Evolutionary conservation across 1,140 invertebrate genomes (phyloP), one percentile per base, ranked within the genome.

Genomic region (Centruroides vittatus): DNA sequence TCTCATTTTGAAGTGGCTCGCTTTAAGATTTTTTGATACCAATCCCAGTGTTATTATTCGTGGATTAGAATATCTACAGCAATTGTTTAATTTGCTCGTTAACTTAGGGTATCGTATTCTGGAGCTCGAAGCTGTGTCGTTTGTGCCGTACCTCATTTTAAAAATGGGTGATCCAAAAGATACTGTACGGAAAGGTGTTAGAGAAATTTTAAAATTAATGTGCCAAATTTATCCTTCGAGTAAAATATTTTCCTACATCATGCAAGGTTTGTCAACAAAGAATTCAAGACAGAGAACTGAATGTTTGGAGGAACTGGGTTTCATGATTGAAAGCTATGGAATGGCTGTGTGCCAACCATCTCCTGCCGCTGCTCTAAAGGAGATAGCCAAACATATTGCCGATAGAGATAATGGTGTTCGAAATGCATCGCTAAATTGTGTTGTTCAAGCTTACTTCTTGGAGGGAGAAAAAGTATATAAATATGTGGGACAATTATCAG

Each of bases 161-260:
- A 97, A 96, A 81, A 85, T 93, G 64, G 94, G 94, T 51, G 94
- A 98, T 76, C 86, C 93, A 0, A 98, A 99, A 77, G 95, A 98
- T 74, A 82, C 89, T 47, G 89, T 95, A 3, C 77, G 93, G 35
- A 87, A 88, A 70, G 86, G 86, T 35, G 92, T 98, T 1, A 83
- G 88, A 62, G 79, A 82, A 13, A 80, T 98, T 23, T 83, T 98
- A 61, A 87, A 87, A 68, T 84, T 87, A 71, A 86, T 97, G 6
- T 85, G 84, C 60, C 76, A 84, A 13, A 81, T 98, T 1, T 96
- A 93, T 74, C 85, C 93, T 2, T 86, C 88, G 50, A 86, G 83
- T 47, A 97, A 95, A 73, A 78, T 98, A 67, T 98, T 94, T 71
- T 78, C 78, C 59, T 89, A 88, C 70, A 78, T 98, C 3, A 88